phyloP scores from a whole-genome alignment of 2,113 vertebrate species.

The Heteronetta atricapilla region DNA sequence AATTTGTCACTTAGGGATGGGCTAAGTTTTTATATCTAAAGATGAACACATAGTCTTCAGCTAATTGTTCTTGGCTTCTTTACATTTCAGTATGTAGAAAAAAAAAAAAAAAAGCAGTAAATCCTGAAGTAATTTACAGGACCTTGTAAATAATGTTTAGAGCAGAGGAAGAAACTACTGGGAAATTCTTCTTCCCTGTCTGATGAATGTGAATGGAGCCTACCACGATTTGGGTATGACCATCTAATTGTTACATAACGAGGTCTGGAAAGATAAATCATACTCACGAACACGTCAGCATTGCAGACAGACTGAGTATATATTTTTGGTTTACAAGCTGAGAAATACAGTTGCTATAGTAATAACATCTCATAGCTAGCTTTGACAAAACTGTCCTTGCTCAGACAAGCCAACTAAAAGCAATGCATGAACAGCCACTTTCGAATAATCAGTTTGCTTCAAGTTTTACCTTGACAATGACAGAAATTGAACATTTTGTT shows the following conservation, averaged over 20 bases:
- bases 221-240: not conserved
- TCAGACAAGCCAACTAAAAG: not conserved
- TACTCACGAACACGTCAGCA: not conserved
- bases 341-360: not conserved
- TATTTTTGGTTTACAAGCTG: not conserved
- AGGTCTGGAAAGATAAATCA: not conserved
- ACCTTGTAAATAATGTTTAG: not conserved
- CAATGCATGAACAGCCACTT: rapidly evolving
- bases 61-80: not conserved
- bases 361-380: not conserved
- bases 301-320: not conserved
- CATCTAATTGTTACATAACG: not conserved
- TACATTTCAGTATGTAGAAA: not conserved
- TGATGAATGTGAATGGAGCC: not conserved
- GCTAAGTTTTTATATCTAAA: not conserved
- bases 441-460: not conserved
- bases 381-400: not conserved
- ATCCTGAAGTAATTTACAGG: not conserved
- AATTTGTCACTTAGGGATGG: not conserved
- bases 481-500: not conserved
- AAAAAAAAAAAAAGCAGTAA: not conserved
- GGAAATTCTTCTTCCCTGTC: not conserved
- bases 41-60: not conserved
- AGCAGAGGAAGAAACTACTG: not conserved
- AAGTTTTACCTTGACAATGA: not conserved